Base-by-base conservation (phyloP, 2,797 vertebrate genomes). In the Erithacus rubecula region DNA sequence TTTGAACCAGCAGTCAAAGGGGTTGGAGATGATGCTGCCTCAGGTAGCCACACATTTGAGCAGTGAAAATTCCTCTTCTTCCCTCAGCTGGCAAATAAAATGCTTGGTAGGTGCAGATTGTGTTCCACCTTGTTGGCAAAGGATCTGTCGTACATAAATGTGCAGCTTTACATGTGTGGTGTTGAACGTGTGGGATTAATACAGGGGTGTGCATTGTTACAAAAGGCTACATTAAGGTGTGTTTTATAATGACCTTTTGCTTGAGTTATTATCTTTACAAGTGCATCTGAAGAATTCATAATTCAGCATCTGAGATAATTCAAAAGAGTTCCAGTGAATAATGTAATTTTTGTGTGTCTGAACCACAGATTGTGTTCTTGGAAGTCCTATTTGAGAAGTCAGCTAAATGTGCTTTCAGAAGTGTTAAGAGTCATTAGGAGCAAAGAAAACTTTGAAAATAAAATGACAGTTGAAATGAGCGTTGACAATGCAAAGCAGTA, bases 401-500 rank as follows among this genome's bases (percentile, higher is more conserved):
- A 86, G 53, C 49, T 93, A 78, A 87, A 60, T 49, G 52, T 22
- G 23, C 44, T 84, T 85, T 92, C 60, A 80, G n/a, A 81, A 79
- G 13, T 18, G 13, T 81, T 83, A 80, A 58, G 64, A 87, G 65
- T 88, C 29, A 68, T 12, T 12, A 62, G 55, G 70, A 75, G 65
- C n/a, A 81, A 86, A 72, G 32, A 12, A 81, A 58, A 44, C 43
- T 83, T 94, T 62, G 55, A 78, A 83, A 87, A 92, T 46, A 92
- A 90, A 88, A 69, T 59, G 62, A 46, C 64, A 74, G 80, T 90
- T 94, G 85, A 89, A 93, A 67, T 56, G 68, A 93, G 37, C 4
- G 0, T 76, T 92, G 77, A 60, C 74, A 43, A 77, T 94, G 94
- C 91, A 96, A 95, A 95, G 71, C 86, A 96, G 86, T 47, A 82